Evolutionary conservation across 2,113 vertebrate species (phyloP).

Genomic region (Callithrix jacchus): DNA sequence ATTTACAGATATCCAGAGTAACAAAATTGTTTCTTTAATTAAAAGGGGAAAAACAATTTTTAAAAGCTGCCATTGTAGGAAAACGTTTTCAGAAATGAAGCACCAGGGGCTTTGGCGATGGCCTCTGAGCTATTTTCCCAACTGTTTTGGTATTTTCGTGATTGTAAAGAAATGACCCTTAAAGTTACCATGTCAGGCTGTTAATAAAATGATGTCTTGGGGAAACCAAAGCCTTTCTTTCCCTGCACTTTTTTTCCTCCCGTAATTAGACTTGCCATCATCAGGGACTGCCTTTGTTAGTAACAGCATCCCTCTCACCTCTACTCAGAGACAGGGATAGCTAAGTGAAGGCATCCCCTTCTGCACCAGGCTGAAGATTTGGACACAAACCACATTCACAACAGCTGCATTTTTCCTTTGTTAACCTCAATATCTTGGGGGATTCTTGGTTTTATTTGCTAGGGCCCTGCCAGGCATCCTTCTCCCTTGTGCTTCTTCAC

Average conservation of each 20-base stretch:
- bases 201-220: slow-evolving; percentile 81
- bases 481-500: slow-evolving; percentile 65
- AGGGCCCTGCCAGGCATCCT: slow-evolving; percentile 66
- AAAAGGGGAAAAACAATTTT: slow-evolving; percentile 70
- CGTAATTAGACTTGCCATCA: slow-evolving; percentile 84
- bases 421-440: slow-evolving; percentile 69
- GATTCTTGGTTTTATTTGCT: slow-evolving; percentile 72
- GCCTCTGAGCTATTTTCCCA: slow-evolving; percentile 64
- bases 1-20: slow-evolving; percentile 46
- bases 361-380: slow-evolving; percentile 21
- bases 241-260: slow-evolving; percentile 59
- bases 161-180: slow-evolving; percentile 83
- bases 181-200: slow-evolving; percentile 81
- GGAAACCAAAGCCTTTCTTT: slow-evolving; percentile 79
- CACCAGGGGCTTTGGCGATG: slow-evolving; percentile 62
- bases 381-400: slow-evolving; percentile 62
- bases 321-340: slow-evolving; percentile 73
- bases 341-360: slow-evolving; percentile 68
- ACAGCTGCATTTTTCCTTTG: slow-evolving; percentile 66
- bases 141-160: slow-evolving; percentile 81
- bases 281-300: slow-evolving; percentile 78
- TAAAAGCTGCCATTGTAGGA: slow-evolving; percentile 68
- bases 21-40: slow-evolving; percentile 75
- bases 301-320: slow-evolving; percentile 76
- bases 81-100: slow-evolving; percentile 75